Evolutionary conservation across 2,113 vertebrate genomes (phyloP).

Genomic region (Tenebrosternarchus preto): DNA sequence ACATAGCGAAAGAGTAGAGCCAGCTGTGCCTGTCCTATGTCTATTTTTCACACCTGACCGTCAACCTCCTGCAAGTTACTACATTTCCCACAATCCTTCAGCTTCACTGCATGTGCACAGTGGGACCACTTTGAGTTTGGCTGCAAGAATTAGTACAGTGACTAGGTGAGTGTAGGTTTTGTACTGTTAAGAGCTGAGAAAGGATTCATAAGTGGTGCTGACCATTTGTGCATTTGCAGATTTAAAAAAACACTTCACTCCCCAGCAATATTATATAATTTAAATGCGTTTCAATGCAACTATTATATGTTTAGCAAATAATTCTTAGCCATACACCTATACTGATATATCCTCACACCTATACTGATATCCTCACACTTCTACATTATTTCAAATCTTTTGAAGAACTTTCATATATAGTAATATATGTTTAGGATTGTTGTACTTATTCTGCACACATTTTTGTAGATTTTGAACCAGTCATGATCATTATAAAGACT

Average conservation of each 20-base stretch:
- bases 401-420: conserved; percentile 38
- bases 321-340: not conserved
- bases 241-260: not conserved
- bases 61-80: conserved; percentile 16
- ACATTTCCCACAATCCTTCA: conserved; percentile 18
- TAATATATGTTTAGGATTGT: conserved; percentile 21
- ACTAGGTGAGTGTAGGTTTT: conserved; percentile 10
- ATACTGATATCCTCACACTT: not conserved
- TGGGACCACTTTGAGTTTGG: not conserved
- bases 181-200: conserved; percentile 3
- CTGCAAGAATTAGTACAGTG: conserved; percentile 1
- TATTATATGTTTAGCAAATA: not conserved
- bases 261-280: not conserved
- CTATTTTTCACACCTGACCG: conserved; percentile 11
- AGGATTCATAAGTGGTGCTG: not conserved
- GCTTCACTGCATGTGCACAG: conserved; percentile 11
- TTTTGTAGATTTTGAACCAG: conserved; percentile 4
- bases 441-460: not conserved
- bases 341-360: not conserved
- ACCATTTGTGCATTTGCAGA: not conserved
- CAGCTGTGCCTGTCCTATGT: not conserved
- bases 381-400: conserved; percentile 10
- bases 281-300: not conserved
- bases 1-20: conserved; percentile 87
- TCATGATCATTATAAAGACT: not conserved